These are phyloP conservation scores for Habrosyne pyritoides DNA, from an alignment of 2,888 invertebrate genomes.

Conservation along the genomic window DNA sequence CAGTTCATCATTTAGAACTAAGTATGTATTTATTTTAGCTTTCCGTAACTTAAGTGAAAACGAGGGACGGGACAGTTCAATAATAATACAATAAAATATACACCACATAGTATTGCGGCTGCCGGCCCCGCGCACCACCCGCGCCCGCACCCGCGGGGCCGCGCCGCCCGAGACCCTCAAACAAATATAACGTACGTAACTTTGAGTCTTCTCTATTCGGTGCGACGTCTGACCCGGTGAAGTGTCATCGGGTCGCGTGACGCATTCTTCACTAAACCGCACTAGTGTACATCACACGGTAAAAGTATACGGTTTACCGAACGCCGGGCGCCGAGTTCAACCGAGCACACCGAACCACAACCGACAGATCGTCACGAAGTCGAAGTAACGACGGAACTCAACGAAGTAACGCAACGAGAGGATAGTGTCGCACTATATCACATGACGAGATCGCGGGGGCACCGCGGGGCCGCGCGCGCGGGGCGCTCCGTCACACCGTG, in stretches of 20 bases:
- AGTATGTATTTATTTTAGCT: slow-evolving; percentile 65
- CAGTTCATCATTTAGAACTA: slow-evolving; percentile 45
- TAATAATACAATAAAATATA: slow-evolving; percentile 31
- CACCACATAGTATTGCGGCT: slow-evolving; percentile 19
- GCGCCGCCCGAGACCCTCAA: neutral
- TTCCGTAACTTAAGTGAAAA: slow-evolving; percentile 66
- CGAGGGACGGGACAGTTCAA: slow-evolving; percentile 79
- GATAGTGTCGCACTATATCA: slow-evolving; percentile 11
- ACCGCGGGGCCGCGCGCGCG: slow-evolving; percentile 16
- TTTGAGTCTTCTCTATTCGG: neutral
- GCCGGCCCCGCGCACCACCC: slow-evolving; percentile 8
- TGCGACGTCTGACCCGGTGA: neutral
- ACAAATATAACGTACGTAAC: neutral
- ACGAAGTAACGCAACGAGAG: slow-evolving; percentile 4
- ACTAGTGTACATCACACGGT: neutral
- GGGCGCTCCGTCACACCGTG: slow-evolving; percentile 89
- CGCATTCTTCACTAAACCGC: neutral
- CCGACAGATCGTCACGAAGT: neutral
- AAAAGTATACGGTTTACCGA: neutral
- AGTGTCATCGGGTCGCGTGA: neutral
- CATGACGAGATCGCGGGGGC: slow-evolving; percentile 12
- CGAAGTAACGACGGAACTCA: slow-evolving; percentile 7
- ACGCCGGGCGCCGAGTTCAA: neutral
- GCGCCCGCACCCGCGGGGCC: slow-evolving; percentile 3
- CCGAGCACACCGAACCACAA: neutral